Evolutionary conservation across 2,888 invertebrate species (phyloP), one percentile per base, ranked within the genome.

Genomic region (Aphrophora alni): DNA sequence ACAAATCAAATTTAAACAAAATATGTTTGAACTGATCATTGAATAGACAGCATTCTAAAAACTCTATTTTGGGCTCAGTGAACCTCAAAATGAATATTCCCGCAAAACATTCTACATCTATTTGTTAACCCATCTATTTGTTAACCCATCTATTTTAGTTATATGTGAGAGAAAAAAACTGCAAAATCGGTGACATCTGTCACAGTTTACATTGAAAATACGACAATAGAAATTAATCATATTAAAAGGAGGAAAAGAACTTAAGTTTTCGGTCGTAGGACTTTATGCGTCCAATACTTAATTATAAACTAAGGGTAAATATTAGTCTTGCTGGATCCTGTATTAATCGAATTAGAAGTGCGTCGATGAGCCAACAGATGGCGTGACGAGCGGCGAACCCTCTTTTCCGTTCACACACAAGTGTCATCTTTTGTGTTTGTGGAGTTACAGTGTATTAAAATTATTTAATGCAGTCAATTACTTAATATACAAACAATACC

Each of bases 221-320:
- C 21, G 21, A 59, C 59, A 21, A 3, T 4, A 59, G 21, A 59
- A 21, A 59, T 59, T 59, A 59, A 59, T 59, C 59, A 21, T 14
- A 59, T 59, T 59, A 59, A 21, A 59, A 59, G 44, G 59, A 59
- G 59, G 21, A 59, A n/a, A 59, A 59, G 59, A 59, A 59, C 59
- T 59, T 59, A 59, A 21, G 59, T 59, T 59, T 59, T 59, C 59
- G 21, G 59, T 17, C 44, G 44, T 44, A 44, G 44, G 44, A 44
- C 44, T 44, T 44, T 44, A 44, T 44, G 3, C 59, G 59, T 59
- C 21, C 59, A 59, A 59, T 59, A 59, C 59, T 59, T 59, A 59
- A 59, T 59, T 59, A 59, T 59, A 59, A 59, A 59, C 21, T 59
- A 59, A 59, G 59, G 21, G 59, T 59, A 59, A 59, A 59, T 59